These are phyloP conservation scores for Nemoura dubitans DNA, from an alignment of 2,888 invertebrate species.

Conservation along the genomic window DNA sequence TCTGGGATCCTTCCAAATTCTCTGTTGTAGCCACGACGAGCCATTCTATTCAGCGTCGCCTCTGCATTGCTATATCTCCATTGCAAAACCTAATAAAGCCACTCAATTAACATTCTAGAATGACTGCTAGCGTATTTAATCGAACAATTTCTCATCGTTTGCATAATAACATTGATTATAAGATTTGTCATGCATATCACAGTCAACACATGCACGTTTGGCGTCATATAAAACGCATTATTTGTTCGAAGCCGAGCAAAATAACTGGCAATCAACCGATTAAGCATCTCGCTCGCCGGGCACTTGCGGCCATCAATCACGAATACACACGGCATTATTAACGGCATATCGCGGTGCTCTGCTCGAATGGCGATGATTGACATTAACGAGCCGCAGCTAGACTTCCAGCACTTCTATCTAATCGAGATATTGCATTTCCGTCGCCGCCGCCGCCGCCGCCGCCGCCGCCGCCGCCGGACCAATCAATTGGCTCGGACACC, in stretches of 20 bases:
- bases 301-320: background rate
- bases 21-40: background rate
- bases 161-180: conserved; percentile 8
- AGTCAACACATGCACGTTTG: background rate
- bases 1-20: background rate
- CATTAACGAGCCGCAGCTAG: background rate
- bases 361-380: background rate
- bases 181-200: background rate
- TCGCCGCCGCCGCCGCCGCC: background rate
- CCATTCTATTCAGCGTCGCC: background rate
- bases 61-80: background rate
- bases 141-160: background rate
- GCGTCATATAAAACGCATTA: background rate
- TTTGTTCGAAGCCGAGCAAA: background rate
- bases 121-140: background rate
- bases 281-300: background rate
- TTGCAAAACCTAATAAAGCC: background rate
- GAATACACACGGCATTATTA: background rate
- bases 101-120: background rate
- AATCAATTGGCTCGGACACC: background rate
- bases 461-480: background rate
- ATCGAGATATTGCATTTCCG: conserved; percentile 3
- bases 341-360: background rate
- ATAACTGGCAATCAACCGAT: background rate
- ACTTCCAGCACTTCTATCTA: background rate